A percentile compares a stretch with the other conserved stretches of the same genome.
phyloP scores from a whole-genome alignment of 2,113 vertebrate genomes.

The Crotalus horridus region DNA sequence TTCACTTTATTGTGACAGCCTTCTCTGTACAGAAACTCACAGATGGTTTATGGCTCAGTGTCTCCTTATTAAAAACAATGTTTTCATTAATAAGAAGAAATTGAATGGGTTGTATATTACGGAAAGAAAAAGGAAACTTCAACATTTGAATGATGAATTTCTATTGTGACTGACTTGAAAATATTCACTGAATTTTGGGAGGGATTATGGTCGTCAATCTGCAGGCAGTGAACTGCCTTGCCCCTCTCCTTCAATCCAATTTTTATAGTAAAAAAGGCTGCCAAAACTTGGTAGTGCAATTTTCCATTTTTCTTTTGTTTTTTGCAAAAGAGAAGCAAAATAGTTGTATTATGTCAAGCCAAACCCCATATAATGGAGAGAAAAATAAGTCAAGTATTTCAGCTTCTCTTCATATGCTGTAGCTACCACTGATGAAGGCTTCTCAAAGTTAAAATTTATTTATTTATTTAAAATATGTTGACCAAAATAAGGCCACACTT shows the following conservation, averaged over 20 bases:
- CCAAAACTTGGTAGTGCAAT: background rate
- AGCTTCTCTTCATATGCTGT: background rate
- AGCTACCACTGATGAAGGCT: background rate
- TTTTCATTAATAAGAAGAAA: slow-evolving; percentile 48
- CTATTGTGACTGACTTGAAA: background rate
- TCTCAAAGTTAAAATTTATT: background rate
- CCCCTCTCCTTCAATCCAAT: background rate
- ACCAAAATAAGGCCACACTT: no score
- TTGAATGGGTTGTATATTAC: background rate
- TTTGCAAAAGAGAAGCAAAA: background rate
- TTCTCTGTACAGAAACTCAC: slow-evolving; percentile 40
- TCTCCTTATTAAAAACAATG: slow-evolving; percentile 36
- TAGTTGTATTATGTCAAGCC: background rate
- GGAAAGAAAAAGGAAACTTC: slow-evolving; percentile 26
- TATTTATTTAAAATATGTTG: background rate
- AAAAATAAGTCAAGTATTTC: background rate
- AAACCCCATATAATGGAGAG: background rate
- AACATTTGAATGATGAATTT: background rate
- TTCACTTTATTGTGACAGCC: slow-evolving; percentile 41
- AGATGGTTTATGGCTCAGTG: slow-evolving; percentile 54
- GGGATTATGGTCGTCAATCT: background rate
- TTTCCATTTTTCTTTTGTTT: background rate
- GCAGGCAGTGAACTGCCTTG: background rate
- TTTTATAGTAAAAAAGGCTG: background rate
- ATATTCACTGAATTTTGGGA: background rate